Base-by-base conservation (phyloP, 2,888 invertebrate species). In the Anthoptus insignis region DNA sequence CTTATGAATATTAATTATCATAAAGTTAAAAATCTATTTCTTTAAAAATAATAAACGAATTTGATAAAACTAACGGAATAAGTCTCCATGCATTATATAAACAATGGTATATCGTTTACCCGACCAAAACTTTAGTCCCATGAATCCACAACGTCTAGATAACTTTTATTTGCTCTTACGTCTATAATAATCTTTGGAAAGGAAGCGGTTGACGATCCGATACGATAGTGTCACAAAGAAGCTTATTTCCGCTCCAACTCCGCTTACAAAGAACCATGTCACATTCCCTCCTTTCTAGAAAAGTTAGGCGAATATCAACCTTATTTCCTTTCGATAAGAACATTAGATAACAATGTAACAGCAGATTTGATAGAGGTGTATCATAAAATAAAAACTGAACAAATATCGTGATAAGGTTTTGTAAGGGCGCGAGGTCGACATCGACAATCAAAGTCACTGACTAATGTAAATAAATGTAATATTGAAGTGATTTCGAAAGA, bases 371-470 rank as follows among this genome's bases (percentile, higher is more conserved):
- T 77, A 79, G 84, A 87, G 84, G 83, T 84, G 83, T 84, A 82
- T 87, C 86, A 82, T 82, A 87, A 91, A 92, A 92, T 91, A 92
- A 91, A 92, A 91, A 91, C 86, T 88, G 87, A 85, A 87, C 88
- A 91, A 91, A 91, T 89, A 89, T 87, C 82, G 76, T 80, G 91
- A 91, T 91, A 91, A 91, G 86, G 86, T 86, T 88, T 85, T 88
- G 89, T 88, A 84, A 89, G 90, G 91, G 91, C 91, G 91, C 83
- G 89, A 90, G 90, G 90, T 89, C 84, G 89, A 64, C 65, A 65
- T 37, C 54, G 61, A 64, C 59, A 39, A 24, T 37, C 39, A 81
- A 80, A 80, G 73, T 83, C 87, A 86, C 83, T 88, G 88, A 81
- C 81, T 76, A 76, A 76, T 82, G 75, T 76, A 83, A 87, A 79